Evolutionary conservation across 2,113 vertebrate genomes (phyloP), one percentile per base, ranked within the genome.

Genomic region (Cheirogaleus medius): DNA sequence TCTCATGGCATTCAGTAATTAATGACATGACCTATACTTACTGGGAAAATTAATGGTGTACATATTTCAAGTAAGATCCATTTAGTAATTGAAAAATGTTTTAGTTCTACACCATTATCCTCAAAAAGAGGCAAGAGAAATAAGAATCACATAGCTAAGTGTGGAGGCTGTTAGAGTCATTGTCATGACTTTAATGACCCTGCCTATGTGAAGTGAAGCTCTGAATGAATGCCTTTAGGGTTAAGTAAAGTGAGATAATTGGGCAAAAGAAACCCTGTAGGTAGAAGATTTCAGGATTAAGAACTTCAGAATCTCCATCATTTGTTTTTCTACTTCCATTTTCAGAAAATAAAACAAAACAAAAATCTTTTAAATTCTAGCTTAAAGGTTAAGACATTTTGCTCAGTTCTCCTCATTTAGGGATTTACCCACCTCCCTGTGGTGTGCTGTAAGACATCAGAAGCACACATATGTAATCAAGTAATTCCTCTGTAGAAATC

Each of bases 41-140:
- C n/a, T 89, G 78, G 34, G 73, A 91, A 95, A 96, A 94, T 97
- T 97, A 96, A 96, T 97, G 78, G 47, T 86, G 60, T 83, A 58
- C 15, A 12, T 83, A 91, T 93, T 94, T 95, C 95, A 97, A 96
- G 47, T 69, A 93, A 95, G 91, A 91, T 76, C 68, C 25, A 87
- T 47, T 97, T 94, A 84, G 68, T 69, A 83, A 91, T 69, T 97
- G 89, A 95, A 97, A 97, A 95, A 91, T 94, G 56, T 39, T 94
- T 94, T 96, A 27, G 89, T 94, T 97, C 82, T 95, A 96, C 86
- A 87, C 14, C 78, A 97, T 95, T 95, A 95, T 93, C 63, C 21
- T 94, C 78, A 91, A 88, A 82, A 69, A 68, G 32, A 95, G 27
- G 8, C 74, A 87, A 88, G 34, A 83, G n/a, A 52, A 95, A 49